A percentile compares a stretch with the other conserved stretches of the same genome.
These are phyloP conservation scores for Phanerotoma sp. DNA, from an alignment of 2,888 invertebrate species.

Conservation along the genomic window DNA sequence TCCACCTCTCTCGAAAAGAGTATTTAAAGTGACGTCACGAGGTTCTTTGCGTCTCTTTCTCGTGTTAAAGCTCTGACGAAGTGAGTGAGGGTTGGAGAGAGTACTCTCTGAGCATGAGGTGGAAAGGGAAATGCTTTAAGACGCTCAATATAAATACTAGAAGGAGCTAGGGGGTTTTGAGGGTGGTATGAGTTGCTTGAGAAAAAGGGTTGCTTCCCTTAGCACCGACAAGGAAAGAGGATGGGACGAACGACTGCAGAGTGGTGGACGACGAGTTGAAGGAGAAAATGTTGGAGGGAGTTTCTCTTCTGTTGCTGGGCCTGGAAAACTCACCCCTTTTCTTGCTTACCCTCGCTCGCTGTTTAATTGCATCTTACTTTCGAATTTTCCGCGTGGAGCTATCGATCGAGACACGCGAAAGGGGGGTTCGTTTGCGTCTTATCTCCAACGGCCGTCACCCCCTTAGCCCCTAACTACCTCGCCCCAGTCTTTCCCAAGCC, in stretches of 20 bases:
- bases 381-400: constrained; percentile 59
- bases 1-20: constrained; percentile 39
- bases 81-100: constrained; percentile 30
- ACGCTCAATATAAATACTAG: constrained; percentile 57
- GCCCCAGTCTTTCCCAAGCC: constrained; percentile 41
- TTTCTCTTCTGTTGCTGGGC: constrained; percentile 38
- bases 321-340: constrained; percentile 58
- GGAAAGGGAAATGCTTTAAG: constrained; percentile 55
- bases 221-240: constrained; percentile 40
- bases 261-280: constrained; percentile 24
- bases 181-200: constrained; percentile 36
- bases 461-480: constrained; percentile 18
- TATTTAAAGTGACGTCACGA: constrained; percentile 56
- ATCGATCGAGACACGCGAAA: constrained; percentile 56
- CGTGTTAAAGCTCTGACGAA: constrained; percentile 18
- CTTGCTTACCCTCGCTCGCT: constrained; percentile 55
- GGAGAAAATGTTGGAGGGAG: constrained; percentile 29
- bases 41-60: constrained; percentile 21
- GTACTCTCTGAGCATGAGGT: constrained; percentile 28
- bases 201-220: constrained; percentile 58
- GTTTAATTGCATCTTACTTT: constrained; percentile 59
- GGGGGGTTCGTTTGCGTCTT: constrained; percentile 57
- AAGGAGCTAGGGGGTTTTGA: constrained; percentile 24
- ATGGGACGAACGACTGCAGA: constrained; percentile 30
- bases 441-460: constrained; percentile 52